Conservation (phyloP, 2,797 vertebrate species). For the Thamnophis elegans region DNA sequence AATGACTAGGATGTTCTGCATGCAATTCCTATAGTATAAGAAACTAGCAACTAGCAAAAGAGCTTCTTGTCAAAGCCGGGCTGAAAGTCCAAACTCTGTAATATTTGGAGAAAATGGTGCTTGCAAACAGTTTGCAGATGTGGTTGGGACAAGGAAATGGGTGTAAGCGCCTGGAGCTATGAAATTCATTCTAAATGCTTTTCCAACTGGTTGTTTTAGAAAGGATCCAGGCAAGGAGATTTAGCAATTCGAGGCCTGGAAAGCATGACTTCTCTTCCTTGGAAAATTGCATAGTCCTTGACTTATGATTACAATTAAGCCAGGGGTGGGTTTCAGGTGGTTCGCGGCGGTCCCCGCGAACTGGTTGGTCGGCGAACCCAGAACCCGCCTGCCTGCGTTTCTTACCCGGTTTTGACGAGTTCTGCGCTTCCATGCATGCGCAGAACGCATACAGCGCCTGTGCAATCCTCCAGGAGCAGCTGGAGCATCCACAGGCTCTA, state of each 20-base stretch:
- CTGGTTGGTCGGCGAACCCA: too few species aligned
- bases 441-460: too few species aligned
- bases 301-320: neutral
- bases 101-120: neutral
- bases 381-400: too few species aligned
- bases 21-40: neutral
- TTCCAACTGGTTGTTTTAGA: neutral
- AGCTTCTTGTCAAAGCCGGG: neutral
- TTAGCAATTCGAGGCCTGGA: neutral
- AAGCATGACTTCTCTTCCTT: neutral
- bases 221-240: neutral
- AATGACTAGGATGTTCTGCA: neutral
- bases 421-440: too few species aligned
- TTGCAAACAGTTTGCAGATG: neutral
- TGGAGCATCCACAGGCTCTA: too few species aligned
- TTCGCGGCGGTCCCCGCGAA: too few species aligned
- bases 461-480: too few species aligned
- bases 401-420: too few species aligned
- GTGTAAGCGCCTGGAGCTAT: neutral
- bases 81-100: neutral
- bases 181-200: neutral
- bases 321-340: too few species aligned
- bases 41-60: neutral
- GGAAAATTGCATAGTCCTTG: neutral
- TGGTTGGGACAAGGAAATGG: neutral